Conservation (phyloP, 2,797 vertebrate genomes). For the Rhabdophis nuchalis region DNA sequence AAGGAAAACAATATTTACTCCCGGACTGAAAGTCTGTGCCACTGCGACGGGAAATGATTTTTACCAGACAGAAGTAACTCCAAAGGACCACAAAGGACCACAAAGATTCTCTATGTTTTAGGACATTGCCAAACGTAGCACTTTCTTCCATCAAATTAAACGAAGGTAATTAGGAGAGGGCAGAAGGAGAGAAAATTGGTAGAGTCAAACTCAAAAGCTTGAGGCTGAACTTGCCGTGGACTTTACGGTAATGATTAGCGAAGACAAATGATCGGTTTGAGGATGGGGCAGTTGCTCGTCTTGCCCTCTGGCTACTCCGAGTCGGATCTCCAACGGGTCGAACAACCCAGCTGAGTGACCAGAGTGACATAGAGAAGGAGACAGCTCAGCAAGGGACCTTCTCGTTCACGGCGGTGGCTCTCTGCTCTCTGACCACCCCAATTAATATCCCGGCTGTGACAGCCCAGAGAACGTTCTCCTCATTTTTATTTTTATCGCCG, state of each 20-base stretch:
- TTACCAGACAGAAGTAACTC: no score
- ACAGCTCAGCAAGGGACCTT: neutral
- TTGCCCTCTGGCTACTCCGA: neutral
- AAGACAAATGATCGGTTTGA: neutral
- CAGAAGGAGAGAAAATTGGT: neutral
- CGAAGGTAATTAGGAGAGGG: neutral
- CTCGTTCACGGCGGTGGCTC: constrained; percentile 50
- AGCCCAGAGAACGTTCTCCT: constrained; percentile 52
- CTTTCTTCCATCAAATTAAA: neutral
- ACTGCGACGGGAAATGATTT: no score
- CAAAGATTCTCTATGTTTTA: no score
- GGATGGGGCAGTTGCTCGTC: neutral
- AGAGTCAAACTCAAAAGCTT: neutral
- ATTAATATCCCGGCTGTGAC: constrained; percentile 65
- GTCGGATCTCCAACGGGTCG: constrained; percentile 7
- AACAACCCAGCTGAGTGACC: constrained; percentile 23
- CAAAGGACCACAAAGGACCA: no score
- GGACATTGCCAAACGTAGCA: neutral
- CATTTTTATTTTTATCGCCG: constrained; percentile 58
- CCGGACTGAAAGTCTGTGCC: no score
- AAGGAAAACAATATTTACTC: no score
- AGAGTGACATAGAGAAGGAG: constrained; percentile 37
- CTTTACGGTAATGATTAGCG: neutral
- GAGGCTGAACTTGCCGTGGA: neutral
- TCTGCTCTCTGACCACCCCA: constrained; percentile 59